A percentile compares a stretch with the other conserved stretches of the same genome.
Conservation (phyloP, 2,797 vertebrate species). For the Columba guinea region DNA sequence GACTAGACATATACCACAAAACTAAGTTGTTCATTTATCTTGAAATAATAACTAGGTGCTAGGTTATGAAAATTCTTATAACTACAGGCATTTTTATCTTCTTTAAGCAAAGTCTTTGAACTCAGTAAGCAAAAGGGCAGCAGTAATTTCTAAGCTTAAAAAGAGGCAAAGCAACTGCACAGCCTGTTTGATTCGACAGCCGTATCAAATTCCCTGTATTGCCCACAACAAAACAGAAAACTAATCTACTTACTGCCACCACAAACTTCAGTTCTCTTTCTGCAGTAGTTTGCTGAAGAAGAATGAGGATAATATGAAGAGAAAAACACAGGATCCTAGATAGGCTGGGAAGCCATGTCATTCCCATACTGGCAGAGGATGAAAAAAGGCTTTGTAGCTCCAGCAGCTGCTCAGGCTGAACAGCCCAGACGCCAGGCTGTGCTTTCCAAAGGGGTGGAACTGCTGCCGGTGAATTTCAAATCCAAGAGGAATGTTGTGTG, state of each 20-base stretch:
- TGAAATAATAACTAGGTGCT: neutral
- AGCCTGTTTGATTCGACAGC: neutral
- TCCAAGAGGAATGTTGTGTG: constrained; percentile 58
- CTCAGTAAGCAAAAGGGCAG: neutral
- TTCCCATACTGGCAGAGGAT: constrained; percentile 15
- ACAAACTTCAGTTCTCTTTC: constrained; percentile 73
- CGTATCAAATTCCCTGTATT: neutral
- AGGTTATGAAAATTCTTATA: neutral
- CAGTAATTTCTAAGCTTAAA: neutral
- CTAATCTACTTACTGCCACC: constrained; percentile 65
- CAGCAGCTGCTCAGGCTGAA: neutral
- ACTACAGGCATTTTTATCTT: neutral
- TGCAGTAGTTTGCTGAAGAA: neutral
- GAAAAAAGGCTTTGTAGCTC: neutral
- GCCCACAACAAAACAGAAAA: neutral
- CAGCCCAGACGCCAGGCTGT: neutral
- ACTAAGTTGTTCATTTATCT: neutral
- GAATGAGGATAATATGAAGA: neutral
- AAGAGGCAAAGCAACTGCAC: neutral
- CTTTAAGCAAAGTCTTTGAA: neutral
- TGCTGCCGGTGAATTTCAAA: constrained; percentile 9
- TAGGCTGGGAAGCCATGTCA: neutral
- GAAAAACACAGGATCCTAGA: neutral
- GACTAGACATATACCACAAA: neutral
- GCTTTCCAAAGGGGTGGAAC: constrained; percentile 71